Base-by-base conservation (phyloP, 2,888 invertebrate species). In the Lypha dubia region DNA sequence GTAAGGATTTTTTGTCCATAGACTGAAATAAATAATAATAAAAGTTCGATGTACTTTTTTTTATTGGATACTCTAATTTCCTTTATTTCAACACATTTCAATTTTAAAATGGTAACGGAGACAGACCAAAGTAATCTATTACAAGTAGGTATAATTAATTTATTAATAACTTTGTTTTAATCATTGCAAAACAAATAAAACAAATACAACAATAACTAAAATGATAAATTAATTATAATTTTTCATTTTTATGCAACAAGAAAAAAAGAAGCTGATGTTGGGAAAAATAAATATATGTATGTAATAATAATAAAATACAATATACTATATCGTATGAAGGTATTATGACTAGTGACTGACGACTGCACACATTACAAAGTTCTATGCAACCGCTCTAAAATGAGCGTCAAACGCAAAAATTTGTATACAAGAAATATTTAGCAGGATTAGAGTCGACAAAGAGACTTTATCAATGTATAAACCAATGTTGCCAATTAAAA, bases 291-390 rank as follows among this genome's bases (percentile, higher is more conserved):
- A 56, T 41, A 35, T 38, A 28, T 35, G 17, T 49, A 46, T 24
- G 1, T 11, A 9, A 35, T 35, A 60, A 38, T n/a, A 28, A 67
- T 49, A 68, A 17, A 15, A 60, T 60, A 76, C 58, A 56, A 24
- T 65, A 56, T 63, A 15, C 20, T 7, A 3, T 17, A 20, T 3
- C 22, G 38, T 62, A 13, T 15, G 41, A 22, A 35, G 2, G 8
- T 62, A 62, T 17, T 1, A 67, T 56, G 44, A 32, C 35, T 73
- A 24, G 51, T 63, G 73, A 65, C 65, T 65, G 63, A 28, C 74
- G 68, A 76, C 77, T 62, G 68, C 77, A 68, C 51, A 62, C 51
- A 68, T 68, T 51, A 28, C 20, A 58, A 68, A 51, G 35, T 53
- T 79, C 22, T 22, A 76, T 35, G 56, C 44, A 65, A 71, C 44